Evolutionary conservation across 2,888 invertebrate species (phyloP).

Genomic region (Lithophane ornitopus): DNA sequence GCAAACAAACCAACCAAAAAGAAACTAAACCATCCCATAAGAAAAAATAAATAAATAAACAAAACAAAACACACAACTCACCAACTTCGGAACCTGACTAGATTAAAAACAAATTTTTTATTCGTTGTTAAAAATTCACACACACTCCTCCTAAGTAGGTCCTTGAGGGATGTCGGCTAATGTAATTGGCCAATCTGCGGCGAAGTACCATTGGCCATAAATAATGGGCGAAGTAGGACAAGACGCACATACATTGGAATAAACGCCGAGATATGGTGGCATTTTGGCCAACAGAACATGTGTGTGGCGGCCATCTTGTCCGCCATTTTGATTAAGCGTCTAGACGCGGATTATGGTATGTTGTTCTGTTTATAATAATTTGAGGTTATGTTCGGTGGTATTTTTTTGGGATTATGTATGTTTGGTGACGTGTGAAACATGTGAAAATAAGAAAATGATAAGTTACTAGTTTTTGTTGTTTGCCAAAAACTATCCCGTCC

Average conservation of each 20-base stretch:
- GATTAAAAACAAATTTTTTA: constrained; percentile 66
- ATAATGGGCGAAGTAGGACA: constrained; percentile 68
- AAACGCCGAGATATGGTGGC: constrained; percentile 66
- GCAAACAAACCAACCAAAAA: background rate
- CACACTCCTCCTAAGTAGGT: constrained; percentile 63
- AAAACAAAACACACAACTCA: constrained; percentile 29
- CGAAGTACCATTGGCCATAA: constrained; percentile 63
- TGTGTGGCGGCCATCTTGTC: constrained; percentile 40
- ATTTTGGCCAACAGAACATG: constrained; percentile 48
- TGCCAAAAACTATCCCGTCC: too few relatives aligned
- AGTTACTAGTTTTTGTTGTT: background rate
- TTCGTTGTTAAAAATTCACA: constrained; percentile 67
- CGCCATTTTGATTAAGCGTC: constrained; percentile 62
- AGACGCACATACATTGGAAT: constrained; percentile 66
- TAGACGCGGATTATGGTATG: constrained; percentile 49
- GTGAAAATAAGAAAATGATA: background rate
- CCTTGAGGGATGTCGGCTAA: constrained; percentile 65
- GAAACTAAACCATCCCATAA: background rate
- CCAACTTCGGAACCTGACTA: constrained; percentile 29
- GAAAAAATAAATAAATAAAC: constrained; percentile 15
- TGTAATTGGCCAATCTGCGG: constrained; percentile 72
- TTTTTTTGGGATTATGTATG: constrained; percentile 20
- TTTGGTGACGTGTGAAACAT: constrained; percentile 8
- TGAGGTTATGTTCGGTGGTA: constrained; percentile 28
- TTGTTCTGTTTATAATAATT: constrained; percentile 44